These are phyloP conservation scores for Meriones unguiculatus DNA, from an alignment of 2,113 vertebrate species.

Conservation along the genomic window DNA sequence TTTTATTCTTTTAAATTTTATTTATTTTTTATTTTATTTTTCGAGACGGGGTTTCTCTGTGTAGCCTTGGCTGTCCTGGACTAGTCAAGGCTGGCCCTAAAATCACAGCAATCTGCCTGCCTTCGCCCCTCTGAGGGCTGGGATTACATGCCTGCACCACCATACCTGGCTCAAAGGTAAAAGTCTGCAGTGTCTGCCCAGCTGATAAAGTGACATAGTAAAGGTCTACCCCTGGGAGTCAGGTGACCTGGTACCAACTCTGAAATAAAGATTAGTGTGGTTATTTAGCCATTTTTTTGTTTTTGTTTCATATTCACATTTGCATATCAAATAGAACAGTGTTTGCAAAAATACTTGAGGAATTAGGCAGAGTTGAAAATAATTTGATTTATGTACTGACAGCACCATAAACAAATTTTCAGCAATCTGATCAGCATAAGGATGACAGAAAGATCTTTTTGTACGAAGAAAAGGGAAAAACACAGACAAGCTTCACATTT, in stretches of 20 bases:
- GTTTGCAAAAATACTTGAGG: conserved; percentile 43
- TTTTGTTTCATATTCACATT: background rate
- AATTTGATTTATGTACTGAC: conserved; percentile 27
- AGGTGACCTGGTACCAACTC: background rate
- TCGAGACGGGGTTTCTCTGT: too few species aligned
- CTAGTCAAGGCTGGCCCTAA: too few species aligned
- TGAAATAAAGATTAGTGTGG: background rate
- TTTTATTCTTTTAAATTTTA: background rate
- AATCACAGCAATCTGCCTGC: too few species aligned
- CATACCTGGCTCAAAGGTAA: too few species aligned
- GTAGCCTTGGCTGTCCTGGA: too few species aligned
- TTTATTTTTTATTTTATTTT: too few species aligned
- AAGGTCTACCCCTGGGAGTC: fast-evolving
- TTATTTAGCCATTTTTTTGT: background rate
- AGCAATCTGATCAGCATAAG: background rate
- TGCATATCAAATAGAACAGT: conserved; percentile 44
- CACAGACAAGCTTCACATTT: background rate
- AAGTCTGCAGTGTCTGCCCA: background rate
- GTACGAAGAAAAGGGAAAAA: background rate
- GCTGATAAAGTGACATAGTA: background rate
- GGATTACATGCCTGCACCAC: too few species aligned
- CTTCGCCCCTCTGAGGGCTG: too few species aligned
- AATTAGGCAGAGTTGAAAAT: conserved; percentile 47
- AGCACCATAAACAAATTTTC: background rate
- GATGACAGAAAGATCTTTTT: background rate